Base-by-base conservation (phyloP, 1,140 invertebrate species). In the Trichonephila clavipes region DNA sequence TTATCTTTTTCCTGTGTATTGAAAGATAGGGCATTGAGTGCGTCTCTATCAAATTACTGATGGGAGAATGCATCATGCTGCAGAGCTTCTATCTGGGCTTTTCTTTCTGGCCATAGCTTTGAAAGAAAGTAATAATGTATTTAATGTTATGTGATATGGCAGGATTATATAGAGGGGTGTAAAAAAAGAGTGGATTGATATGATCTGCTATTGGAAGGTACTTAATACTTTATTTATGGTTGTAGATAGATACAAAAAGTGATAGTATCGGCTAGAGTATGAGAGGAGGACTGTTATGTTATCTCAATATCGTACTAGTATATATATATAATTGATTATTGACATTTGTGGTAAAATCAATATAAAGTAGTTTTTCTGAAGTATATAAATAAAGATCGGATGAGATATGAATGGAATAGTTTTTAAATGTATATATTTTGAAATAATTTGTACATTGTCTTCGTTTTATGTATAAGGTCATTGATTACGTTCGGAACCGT, bases 1-100 rank as follows among this genome's bases (percentile, higher is more conserved):
- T 88, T 64, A 88, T 62, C 62, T 40, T 62, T 40, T 64, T 21
- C 34, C 86, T 12, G 21, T 40, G 19, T 40, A 34, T 64, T 40
- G 86, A 64, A 85, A 61, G 58, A 59, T 58, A 85, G 14, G 24
- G 14, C 77, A 82, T 40, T 61, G 24, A 69, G 89, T 28, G 72
- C 72, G 12, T 82, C 58, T 62, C 89, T 82, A 90, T 90, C 89
- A 64, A 90, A 90, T 90, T 90, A 90, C 69, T 44, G 24, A 58
- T n/a, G 58, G 21, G 66, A 59, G 28, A 82, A 72, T 77, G 16
- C 72, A 3, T 24, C 28, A 34, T 1, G 28, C 51, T 51, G 51
- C 51, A 10, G 51, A 51, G 51, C 7, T 51, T 51, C 51, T 51
- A 51, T 51, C 51, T 51, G 10, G 72, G 28, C 28, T 77, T 77